Conservation (phyloP, 2,113 vertebrate species). For the Felis chaus region DNA sequence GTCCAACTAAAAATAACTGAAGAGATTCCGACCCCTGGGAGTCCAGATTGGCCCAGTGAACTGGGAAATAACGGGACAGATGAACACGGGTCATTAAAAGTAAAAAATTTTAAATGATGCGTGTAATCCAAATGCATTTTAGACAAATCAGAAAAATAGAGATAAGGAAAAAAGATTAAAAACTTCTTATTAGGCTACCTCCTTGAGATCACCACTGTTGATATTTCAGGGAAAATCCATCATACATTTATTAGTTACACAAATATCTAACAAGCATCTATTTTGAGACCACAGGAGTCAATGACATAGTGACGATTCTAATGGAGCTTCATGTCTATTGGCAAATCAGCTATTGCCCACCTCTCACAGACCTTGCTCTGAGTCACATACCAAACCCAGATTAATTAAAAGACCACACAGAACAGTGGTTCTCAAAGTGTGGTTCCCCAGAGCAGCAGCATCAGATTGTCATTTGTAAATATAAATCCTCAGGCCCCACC, state of each 20-base stretch:
- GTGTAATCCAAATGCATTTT: not conserved
- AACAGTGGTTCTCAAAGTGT: slow-evolving; percentile 26
- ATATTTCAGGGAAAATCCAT: not conserved
- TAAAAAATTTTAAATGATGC: not conserved
- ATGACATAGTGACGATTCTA: not conserved
- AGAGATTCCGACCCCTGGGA: not conserved
- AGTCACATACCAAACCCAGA: not conserved
- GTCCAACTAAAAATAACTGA: not conserved
- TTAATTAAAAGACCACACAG: not conserved
- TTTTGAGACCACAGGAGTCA: not conserved
- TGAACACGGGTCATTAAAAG: not conserved
- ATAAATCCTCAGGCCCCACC: not conserved
- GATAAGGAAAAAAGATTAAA: not conserved
- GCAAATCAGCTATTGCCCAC: not conserved
- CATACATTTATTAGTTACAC: not conserved
- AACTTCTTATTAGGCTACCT: not conserved
- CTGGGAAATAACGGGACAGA: not conserved
- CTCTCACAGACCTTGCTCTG: not conserved
- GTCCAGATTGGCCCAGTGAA: not conserved
- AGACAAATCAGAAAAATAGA: slow-evolving; percentile 26
- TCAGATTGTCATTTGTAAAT: slow-evolving; percentile 2
- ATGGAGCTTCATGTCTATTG: not conserved
- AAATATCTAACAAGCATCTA: not conserved
- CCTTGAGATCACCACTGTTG: not conserved
- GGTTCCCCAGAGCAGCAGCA: not conserved